phyloP scores from a whole-genome alignment of 1,140 invertebrate species.

The Drosophila santomea region DNA sequence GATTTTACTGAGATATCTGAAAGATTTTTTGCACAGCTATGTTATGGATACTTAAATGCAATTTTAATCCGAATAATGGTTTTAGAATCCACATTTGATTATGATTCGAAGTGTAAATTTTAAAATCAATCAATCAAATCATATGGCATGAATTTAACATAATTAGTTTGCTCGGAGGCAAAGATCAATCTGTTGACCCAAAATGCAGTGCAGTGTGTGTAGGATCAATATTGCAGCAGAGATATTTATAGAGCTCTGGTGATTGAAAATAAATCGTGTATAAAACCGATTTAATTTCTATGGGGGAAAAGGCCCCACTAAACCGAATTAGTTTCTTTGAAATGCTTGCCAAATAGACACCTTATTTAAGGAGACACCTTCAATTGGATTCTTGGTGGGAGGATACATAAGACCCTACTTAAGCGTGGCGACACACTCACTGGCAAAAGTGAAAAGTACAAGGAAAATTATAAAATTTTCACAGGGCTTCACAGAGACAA shows the following conservation, averaged over 20 bases:
- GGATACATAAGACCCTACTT: conserved; percentile 44
- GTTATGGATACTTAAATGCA: too few species aligned
- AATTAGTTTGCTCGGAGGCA: background rate
- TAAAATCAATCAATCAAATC: too few species aligned
- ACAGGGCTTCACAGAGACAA: conserved; percentile 47
- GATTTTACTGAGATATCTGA: background rate
- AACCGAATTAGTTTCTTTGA: conserved; percentile 42
- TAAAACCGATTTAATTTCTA: conserved; percentile 38
- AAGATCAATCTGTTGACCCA: background rate
- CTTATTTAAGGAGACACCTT: conserved; percentile 34
- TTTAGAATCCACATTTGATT: background rate
- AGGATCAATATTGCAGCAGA: conserved; percentile 13
- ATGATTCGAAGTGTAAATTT: background rate
- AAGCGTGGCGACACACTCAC: conserved; percentile 30
- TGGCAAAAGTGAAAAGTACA: conserved; percentile 33
- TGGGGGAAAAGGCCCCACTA: conserved; percentile 23
- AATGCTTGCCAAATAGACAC: conserved; percentile 44
- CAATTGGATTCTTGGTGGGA: conserved; percentile 30
- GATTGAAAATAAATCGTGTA: conserved; percentile 28
- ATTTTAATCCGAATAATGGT: too few species aligned
- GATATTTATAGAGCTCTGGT: conserved; percentile 21
- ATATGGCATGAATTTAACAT: background rate
- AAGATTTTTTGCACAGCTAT: background rate
- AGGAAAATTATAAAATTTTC: conserved; percentile 68
- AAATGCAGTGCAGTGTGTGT: conserved; percentile 4